A percentile compares a stretch with the other conserved stretches of the same genome.
Conservation (phyloP, 2,888 invertebrate genomes). For the Sycophila texana region DNA sequence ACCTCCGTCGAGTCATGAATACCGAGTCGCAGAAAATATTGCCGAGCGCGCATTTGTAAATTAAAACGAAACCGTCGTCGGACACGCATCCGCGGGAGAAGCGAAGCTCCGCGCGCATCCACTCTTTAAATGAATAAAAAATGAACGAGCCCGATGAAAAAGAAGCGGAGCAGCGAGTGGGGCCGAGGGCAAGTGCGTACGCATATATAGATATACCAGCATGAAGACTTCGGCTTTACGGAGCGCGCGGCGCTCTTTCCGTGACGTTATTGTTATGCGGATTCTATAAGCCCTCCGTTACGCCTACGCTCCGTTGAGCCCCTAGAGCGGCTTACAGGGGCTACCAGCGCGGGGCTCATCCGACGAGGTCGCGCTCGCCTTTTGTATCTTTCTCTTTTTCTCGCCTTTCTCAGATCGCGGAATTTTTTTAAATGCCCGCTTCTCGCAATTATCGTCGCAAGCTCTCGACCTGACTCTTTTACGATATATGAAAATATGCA, state of each 20-base stretch:
- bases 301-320: constrained; percentile 31
- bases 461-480: neutral
- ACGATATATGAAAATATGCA: no score
- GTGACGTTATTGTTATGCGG: constrained; percentile 46
- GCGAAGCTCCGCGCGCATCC: no score
- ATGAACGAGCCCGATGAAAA: neutral
- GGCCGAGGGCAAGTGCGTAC: no score
- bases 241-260: constrained; percentile 3
- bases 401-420: neutral
- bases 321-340: neutral
- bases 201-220: neutral
- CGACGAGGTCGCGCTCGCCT: neutral
- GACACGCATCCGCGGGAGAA: no score
- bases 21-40: no score
- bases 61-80: neutral
- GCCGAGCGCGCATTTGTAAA: no score
- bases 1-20: no score
- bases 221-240: neutral
- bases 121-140: constrained; percentile 10
- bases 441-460: neutral
- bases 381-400: neutral
- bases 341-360: neutral
- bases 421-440: neutral
- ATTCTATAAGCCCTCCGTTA: constrained; percentile 48
- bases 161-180: neutral